Conservation (phyloP, 2,797 vertebrate species). For the Pseudochirops cupreus region DNA sequence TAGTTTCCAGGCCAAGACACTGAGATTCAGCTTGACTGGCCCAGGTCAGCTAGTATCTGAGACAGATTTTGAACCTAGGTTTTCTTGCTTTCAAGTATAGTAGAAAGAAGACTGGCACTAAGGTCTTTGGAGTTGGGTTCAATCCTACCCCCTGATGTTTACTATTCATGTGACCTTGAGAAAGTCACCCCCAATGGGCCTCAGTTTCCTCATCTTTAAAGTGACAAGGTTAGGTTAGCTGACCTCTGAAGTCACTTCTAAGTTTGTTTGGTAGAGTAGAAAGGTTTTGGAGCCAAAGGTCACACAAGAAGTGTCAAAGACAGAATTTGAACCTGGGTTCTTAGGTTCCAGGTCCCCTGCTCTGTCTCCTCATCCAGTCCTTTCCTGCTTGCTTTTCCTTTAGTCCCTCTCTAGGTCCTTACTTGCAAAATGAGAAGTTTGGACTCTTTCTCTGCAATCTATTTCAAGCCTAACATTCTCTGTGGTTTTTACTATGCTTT, state of each 20-base stretch:
- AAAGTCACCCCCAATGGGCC: neutral
- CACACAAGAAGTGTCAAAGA: neutral
- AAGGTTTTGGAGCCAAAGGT: too few species aligned
- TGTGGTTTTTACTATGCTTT: neutral
- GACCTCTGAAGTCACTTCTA: neutral
- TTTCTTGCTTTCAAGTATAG: neutral
- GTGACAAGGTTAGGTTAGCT: neutral
- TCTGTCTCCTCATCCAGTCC: neutral
- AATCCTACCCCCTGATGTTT: neutral
- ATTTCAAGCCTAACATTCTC: neutral
- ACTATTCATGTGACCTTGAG: neutral
- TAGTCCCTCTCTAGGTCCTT: neutral
- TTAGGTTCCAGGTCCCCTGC: neutral
- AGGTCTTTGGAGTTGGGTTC: neutral
- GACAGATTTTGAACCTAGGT: neutral
- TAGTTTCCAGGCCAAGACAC: neutral
- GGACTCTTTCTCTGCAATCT: neutral
- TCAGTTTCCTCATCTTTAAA: neutral
- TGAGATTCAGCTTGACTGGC: neutral
- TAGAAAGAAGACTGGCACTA: neutral
- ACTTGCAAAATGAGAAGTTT: neutral
- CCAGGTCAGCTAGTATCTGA: neutral
- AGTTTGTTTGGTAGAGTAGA: neutral
- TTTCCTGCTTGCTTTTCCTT: neutral
- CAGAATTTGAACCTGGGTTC: neutral